phyloP scores from a whole-genome alignment of 2,888 invertebrate species.

The Gymnosoma rotundatum region DNA sequence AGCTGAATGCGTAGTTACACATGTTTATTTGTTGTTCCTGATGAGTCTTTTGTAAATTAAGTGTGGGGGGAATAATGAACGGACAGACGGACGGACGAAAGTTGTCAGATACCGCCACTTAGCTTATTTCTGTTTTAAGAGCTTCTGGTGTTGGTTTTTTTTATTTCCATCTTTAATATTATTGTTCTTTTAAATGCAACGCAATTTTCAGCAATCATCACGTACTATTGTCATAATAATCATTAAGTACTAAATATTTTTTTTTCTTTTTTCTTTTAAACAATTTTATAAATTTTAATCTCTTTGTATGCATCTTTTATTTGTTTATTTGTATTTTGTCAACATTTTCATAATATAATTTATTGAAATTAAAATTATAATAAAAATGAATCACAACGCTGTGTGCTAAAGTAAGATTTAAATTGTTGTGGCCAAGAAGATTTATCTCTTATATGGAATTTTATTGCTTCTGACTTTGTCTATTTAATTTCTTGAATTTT shows the following conservation, averaged over 20 bases:
- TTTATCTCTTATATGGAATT: constrained; percentile 23
- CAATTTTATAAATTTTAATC: constrained; percentile 54
- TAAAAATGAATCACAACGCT: constrained; percentile 13
- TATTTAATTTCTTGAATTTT: constrained; percentile 11
- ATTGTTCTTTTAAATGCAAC: constrained; percentile 69
- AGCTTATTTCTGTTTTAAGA: constrained; percentile 61
- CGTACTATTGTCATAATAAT: constrained; percentile 81
- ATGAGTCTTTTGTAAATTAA: constrained; percentile 54
- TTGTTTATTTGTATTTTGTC: constrained; percentile 71
- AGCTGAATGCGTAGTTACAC: constrained; percentile 40
- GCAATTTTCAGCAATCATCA: constrained; percentile 79
- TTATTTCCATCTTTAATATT: constrained; percentile 53
- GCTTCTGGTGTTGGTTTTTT: constrained; percentile 63
- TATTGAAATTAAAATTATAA: constrained; percentile 62
- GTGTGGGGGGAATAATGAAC: constrained; percentile 26
- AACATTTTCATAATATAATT: constrained; percentile 71
- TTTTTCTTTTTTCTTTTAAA: constrained; percentile 50
- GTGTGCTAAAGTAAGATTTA: constrained; percentile 30
- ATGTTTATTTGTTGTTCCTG: constrained; percentile 55
- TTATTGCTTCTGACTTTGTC: constrained; percentile 37
- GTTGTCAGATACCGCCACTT: constrained; percentile 66
- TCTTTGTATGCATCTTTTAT: constrained; percentile 62
- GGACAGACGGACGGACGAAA: constrained; percentile 34
- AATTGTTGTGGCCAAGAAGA: constrained; percentile 35
- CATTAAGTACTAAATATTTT: constrained; percentile 75